These are phyloP conservation scores for Trachelus stipa DNA, from an alignment of 2,888 invertebrate species.

Conservation along the genomic window DNA sequence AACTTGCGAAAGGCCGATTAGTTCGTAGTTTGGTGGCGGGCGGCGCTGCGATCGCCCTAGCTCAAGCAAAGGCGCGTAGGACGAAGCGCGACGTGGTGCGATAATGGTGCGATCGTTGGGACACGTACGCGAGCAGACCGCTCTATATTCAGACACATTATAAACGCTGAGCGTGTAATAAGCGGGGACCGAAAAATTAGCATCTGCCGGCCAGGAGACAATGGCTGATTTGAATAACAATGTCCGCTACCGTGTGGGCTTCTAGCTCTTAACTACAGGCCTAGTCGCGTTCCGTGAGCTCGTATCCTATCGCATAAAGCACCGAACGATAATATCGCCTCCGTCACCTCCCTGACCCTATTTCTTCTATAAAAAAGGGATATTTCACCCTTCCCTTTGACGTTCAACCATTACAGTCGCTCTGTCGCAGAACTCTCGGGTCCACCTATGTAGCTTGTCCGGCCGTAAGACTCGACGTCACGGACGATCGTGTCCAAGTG, in stretches of 20 bases:
- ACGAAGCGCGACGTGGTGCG: slow-evolving; percentile 6
- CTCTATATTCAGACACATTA: slow-evolving; percentile 61
- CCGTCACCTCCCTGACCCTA: neutral
- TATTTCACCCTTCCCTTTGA: neutral
- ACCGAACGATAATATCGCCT: neutral
- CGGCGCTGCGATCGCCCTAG: slow-evolving; percentile 5
- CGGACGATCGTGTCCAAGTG: neutral
- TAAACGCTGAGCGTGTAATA: slow-evolving; percentile 61
- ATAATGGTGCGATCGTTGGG: slow-evolving; percentile 8
- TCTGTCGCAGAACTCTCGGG: neutral
- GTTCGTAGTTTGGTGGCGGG: neutral
- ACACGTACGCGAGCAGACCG: slow-evolving; percentile 27
- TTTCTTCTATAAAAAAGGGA: neutral
- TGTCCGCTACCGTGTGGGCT: slow-evolving; percentile 66
- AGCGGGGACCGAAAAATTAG: slow-evolving; percentile 60
- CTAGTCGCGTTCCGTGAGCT: slow-evolving; percentile 36
- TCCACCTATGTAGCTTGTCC: neutral
- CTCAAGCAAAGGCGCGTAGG: neutral
- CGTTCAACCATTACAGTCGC: neutral
- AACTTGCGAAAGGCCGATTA: neutral
- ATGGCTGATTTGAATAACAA: slow-evolving; percentile 66
- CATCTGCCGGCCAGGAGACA: slow-evolving; percentile 59
- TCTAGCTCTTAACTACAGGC: slow-evolving; percentile 57
- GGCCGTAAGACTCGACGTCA: neutral
- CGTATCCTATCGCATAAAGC: neutral